Evolutionary conservation across 2,888 invertebrate species (phyloP).

Genomic region (Tetramorium bicarinatum): DNA sequence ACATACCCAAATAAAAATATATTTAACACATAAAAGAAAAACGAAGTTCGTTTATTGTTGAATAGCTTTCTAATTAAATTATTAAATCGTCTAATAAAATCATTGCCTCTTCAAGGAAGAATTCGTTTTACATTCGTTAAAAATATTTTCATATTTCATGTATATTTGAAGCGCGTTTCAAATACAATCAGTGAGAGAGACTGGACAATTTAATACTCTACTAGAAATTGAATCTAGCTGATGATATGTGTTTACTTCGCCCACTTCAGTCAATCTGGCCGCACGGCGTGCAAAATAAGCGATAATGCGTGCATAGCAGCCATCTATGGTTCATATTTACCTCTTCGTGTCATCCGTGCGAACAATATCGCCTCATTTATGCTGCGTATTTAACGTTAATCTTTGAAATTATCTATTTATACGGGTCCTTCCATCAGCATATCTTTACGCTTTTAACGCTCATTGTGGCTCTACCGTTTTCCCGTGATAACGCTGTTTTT

Average conservation of each 20-base stretch:
- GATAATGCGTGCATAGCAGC: slow-evolving; percentile 29
- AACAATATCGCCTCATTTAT: slow-evolving; percentile 28
- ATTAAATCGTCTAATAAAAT: slow-evolving; percentile 12
- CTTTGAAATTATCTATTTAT: slow-evolving; percentile 35
- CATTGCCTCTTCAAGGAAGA: neutral
- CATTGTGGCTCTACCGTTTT: neutral
- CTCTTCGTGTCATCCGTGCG: neutral
- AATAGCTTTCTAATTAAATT: slow-evolving; percentile 4
- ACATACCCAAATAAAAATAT: too few species aligned
- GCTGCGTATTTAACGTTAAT: slow-evolving; percentile 20
- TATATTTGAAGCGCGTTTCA: neutral
- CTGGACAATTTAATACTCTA: slow-evolving; percentile 30
- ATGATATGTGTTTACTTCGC: slow-evolving; percentile 16
- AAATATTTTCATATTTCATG: neutral
- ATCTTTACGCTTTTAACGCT: slow-evolving; percentile 12
- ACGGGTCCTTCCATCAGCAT: neutral
- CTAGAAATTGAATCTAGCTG: slow-evolving; percentile 20
- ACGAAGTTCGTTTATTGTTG: neutral
- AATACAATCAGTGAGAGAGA: neutral
- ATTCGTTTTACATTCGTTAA: neutral
- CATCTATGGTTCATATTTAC: slow-evolving; percentile 27
- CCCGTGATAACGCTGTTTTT: neutral
- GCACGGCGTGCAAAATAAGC: neutral
- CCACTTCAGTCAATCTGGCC: slow-evolving; percentile 9
- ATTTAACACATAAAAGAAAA: neutral